Conservation (phyloP, 2,888 invertebrate genomes). For the Pyrochroa serraticornis region DNA sequence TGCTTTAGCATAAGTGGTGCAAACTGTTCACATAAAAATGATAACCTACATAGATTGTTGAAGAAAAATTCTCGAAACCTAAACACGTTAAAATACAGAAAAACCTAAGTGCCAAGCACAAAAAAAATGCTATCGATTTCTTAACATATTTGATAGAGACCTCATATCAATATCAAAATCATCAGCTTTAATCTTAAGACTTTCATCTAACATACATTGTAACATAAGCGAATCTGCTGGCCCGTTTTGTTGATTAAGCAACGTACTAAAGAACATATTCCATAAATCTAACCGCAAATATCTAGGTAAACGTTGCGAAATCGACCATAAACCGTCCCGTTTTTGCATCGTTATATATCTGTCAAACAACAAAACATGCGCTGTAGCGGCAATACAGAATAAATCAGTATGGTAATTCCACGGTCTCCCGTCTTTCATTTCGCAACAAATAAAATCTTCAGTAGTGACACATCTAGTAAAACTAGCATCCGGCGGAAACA, state of each 20-base stretch:
- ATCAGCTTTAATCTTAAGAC: constrained; percentile 40
- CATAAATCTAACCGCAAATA: constrained; percentile 72
- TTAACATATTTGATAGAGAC: constrained; percentile 49
- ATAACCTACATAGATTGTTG: no score
- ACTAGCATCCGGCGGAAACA: constrained; percentile 77
- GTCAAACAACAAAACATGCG: constrained; percentile 86
- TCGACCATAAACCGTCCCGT: constrained; percentile 51
- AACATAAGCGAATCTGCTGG: constrained; percentile 48
- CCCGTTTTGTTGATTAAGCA: constrained; percentile 69
- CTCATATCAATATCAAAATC: constrained; percentile 45
- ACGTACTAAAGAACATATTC: constrained; percentile 78
- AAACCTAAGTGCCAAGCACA: no score
- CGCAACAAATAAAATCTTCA: constrained; percentile 81
- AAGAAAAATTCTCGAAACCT: no score
- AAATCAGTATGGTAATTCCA: constrained; percentile 96
- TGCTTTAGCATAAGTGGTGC: no score
- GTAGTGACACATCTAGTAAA: constrained; percentile 74
- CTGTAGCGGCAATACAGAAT: constrained; percentile 86
- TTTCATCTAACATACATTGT: constrained; percentile 43
- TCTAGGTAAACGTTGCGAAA: constrained; percentile 50
- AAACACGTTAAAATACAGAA: no score
- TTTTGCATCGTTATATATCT: constrained; percentile 79
- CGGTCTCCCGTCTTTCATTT: constrained; percentile 87
- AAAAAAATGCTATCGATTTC: constrained; percentile 49
- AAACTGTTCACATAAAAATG: no score